phyloP scores from a whole-genome alignment of 1,140 invertebrate genomes.

The Drosophila ercepeae region DNA sequence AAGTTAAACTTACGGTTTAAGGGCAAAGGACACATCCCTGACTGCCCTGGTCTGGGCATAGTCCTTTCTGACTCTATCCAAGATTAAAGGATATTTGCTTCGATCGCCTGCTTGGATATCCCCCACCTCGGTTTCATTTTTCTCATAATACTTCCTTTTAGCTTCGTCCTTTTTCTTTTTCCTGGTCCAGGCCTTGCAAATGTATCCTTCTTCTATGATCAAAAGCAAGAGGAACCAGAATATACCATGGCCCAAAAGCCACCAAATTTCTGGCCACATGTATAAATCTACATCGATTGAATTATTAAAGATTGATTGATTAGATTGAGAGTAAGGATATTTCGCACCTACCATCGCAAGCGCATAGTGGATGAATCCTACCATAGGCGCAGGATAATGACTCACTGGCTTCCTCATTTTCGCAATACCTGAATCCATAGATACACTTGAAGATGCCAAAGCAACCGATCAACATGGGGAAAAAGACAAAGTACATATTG shows the following conservation, averaged over 20 bases:
- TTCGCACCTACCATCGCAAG: slow-evolving; percentile 4
- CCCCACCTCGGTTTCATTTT: neutral
- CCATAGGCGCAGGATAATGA: neutral
- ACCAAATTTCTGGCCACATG: slow-evolving; percentile 2
- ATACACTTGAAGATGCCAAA: slow-evolving; percentile 4
- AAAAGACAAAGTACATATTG: neutral
- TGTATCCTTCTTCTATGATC: neutral
- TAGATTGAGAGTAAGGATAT: neutral
- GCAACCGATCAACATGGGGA: neutral
- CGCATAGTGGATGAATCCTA: neutral
- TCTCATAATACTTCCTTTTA: too few species aligned
- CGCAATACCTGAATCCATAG: neutral
- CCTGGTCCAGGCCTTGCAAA: neutral
- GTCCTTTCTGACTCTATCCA: slow-evolving; percentile 4
- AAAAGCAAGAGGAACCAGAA: slow-evolving; percentile 2
- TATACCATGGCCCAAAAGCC: neutral
- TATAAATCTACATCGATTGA: neutral
- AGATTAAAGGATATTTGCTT: neutral
- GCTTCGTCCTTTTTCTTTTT: neutral
- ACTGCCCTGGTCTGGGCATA: neutral
- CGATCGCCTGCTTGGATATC: neutral
- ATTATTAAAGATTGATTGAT: neutral
- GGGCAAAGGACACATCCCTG: slow-evolving; percentile 24
- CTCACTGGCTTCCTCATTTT: neutral
- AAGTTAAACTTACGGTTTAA: slow-evolving; percentile 85